These are phyloP conservation scores for Phrynosoma blainvillii DNA, from an alignment of 2,113 vertebrate genomes.

Conservation along the genomic window DNA sequence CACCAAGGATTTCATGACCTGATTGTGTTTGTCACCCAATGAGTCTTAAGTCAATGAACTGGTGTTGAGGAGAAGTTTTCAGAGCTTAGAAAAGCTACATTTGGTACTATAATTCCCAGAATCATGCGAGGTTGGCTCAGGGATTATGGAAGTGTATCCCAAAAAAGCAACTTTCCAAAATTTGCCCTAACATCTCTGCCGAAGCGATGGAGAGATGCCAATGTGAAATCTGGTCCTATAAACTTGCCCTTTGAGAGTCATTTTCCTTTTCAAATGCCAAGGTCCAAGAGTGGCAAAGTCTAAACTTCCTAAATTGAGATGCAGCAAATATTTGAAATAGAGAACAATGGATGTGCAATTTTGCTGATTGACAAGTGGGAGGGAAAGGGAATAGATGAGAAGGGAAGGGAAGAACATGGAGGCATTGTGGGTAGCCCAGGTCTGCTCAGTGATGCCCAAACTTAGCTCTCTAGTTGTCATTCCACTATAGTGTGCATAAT, in stretches of 20 bases:
- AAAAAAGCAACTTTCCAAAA: too few species aligned
- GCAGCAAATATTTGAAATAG: background rate
- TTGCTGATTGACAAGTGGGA: background rate
- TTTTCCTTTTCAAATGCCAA: background rate
- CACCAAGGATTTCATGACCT: background rate
- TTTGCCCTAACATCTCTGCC: background rate
- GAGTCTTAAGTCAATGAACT: background rate
- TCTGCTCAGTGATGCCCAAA: background rate
- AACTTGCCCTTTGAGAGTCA: background rate
- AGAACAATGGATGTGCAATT: background rate
- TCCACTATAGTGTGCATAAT: too few species aligned
- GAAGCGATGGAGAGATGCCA: background rate
- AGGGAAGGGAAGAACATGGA: background rate
- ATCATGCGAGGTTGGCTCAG: too few species aligned
- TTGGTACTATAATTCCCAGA: too few species aligned
- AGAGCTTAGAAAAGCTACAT: too few species aligned
- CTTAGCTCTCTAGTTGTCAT: background rate
- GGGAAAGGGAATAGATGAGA: background rate
- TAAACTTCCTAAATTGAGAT: background rate
- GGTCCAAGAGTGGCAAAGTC: background rate
- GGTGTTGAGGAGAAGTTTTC: background rate
- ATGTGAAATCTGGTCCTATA: background rate
- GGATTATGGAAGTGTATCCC: too few species aligned
- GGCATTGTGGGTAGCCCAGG: background rate
- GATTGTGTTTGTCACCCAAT: background rate